Evolutionary conservation across 2,797 vertebrate genomes (phyloP).

Genomic region (Myotis vivesi): DNA sequence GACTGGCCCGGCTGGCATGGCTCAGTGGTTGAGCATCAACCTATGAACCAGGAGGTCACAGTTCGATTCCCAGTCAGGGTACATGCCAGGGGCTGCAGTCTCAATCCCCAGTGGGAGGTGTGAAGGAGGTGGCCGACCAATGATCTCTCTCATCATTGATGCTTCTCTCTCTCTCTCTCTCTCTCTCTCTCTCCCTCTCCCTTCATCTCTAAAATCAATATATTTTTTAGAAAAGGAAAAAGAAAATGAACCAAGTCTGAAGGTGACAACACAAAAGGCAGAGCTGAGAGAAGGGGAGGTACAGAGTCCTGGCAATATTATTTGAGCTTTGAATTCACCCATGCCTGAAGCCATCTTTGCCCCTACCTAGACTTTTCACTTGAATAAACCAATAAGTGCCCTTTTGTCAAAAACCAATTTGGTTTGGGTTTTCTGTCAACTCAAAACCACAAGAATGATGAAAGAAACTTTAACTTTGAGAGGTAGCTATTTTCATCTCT

Average conservation of each 20-base stretch:
- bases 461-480: neutral
- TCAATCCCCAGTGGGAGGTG: no score
- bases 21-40: no score
- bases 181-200: no score
- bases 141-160: no score
- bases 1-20: no score
- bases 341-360: neutral
- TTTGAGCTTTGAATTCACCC: neutral
- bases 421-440: neutral
- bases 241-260: neutral
- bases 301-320: neutral
- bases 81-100: no score
- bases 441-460: neutral
- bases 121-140: no score
- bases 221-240: no score
- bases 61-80: no score
- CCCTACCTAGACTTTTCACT: neutral
- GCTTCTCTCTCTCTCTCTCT: no score
- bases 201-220: no score
- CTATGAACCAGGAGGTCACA: no score
- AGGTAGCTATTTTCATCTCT: neutral
- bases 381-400: neutral
- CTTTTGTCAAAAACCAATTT: neutral
- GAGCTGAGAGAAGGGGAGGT: neutral
- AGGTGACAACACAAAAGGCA: neutral